These are phyloP conservation scores for Rhadina sibilatrix DNA, from an alignment of 2,113 vertebrate genomes.

Conservation along the genomic window DNA sequence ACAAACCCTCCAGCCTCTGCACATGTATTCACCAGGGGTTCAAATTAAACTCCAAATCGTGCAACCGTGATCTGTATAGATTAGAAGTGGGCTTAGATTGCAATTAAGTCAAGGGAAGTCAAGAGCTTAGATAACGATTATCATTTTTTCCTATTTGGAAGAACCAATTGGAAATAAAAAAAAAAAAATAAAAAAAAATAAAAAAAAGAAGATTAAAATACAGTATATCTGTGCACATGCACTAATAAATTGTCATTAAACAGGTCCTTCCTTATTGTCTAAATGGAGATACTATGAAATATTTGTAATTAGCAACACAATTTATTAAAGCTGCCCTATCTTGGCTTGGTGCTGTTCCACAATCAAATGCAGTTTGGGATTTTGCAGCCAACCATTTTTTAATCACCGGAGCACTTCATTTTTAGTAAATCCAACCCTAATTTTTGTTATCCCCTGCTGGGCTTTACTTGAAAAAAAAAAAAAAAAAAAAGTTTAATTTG, in stretches of 20 bases:
- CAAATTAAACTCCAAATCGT: conserved; percentile 60
- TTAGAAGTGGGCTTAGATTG: conserved; percentile 66
- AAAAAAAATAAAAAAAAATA: not conserved
- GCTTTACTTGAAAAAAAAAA: conserved; percentile 35
- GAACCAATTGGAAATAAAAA: not conserved
- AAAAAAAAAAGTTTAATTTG: conserved; percentile 62
- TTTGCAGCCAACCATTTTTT: conserved; percentile 55
- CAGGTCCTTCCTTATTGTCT: not conserved
- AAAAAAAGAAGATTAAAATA: conserved; percentile 1
- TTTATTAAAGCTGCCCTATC: conserved; percentile 31
- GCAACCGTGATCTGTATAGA: conserved; percentile 49
- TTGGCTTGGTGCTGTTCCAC: conserved; percentile 25
- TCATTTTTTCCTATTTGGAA: conserved; percentile 33
- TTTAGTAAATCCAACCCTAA: conserved; percentile 62
- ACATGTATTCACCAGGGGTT: conserved; percentile 13
- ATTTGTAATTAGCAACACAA: conserved; percentile 23
- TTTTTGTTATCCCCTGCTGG: conserved; percentile 60
- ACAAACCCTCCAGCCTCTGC: not conserved
- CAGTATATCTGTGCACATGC: not conserved
- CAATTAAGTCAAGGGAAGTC: conserved; percentile 66
- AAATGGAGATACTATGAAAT: conserved; percentile 15
- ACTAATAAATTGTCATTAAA: conserved; percentile 47
- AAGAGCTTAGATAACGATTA: conserved; percentile 67
- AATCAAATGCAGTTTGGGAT: conserved; percentile 44
- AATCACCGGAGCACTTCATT: conserved; percentile 56